Conservation (phyloP, 2,888 invertebrate genomes). For the Erebia aethiops region DNA sequence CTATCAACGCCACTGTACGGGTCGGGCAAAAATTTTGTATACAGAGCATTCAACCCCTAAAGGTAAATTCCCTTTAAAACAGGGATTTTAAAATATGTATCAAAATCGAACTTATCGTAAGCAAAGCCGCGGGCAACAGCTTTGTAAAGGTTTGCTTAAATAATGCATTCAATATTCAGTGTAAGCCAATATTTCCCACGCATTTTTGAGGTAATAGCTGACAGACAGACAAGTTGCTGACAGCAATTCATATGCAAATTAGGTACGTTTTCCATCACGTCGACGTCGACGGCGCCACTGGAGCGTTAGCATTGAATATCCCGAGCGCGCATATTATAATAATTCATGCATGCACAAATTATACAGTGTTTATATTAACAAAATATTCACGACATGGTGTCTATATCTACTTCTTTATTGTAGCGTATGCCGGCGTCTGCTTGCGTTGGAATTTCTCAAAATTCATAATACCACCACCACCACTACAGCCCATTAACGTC, state of each 20-base stretch:
- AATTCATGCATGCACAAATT: constrained; percentile 13
- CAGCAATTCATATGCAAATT: constrained; percentile 20
- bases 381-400: constrained; percentile 3
- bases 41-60: no score
- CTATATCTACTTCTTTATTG: background rate
- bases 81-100: no score
- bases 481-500: no score
- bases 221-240: constrained; percentile 12
- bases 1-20: no score
- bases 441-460: no score
- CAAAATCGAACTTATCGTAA: no score
- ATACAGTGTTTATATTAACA: constrained; percentile 5
- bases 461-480: no score
- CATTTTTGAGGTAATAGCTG: constrained; percentile 2
- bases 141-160: background rate
- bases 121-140: no score
- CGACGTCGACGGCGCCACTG: constrained; percentile 1
- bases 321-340: background rate
- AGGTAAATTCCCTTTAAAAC: no score
- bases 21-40: no score
- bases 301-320: constrained; percentile 12
- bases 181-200: constrained; percentile 1
- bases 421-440: no score
- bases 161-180: constrained; percentile 1
- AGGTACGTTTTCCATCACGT: constrained; percentile 17